Evolutionary conservation across 1,140 invertebrate species (phyloP).

Genomic region (Drosophila ambigua): DNA sequence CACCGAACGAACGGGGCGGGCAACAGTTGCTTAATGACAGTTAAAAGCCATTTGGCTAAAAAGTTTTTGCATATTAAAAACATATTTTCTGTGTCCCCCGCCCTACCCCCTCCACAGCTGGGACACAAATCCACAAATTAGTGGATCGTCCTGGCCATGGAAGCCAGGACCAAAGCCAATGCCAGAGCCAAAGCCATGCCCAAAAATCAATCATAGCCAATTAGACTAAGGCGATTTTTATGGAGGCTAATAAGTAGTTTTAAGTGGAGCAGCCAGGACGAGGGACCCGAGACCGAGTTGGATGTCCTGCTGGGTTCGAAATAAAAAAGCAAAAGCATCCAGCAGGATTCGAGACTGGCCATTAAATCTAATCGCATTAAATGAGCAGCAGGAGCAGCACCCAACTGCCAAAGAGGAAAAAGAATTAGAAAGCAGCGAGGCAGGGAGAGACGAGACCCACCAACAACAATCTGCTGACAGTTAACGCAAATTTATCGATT

Average conservation of each 20-base stretch:
- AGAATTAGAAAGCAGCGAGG: constrained; percentile 20
- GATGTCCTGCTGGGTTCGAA: constrained; percentile 54
- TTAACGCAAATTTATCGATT: constrained; percentile 82
- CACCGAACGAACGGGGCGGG: constrained; percentile 8
- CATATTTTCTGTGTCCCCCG: constrained; percentile 52
- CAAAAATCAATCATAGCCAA: constrained; percentile 73
- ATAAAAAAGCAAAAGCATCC: constrained; percentile 32
- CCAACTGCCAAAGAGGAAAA: constrained; percentile 28
- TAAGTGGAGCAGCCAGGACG: constrained; percentile 45
- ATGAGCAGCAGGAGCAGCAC: constrained; percentile 52
- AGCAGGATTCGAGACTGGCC: constrained; percentile 47
- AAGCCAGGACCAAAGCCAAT: background rate
- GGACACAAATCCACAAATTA: constrained; percentile 43
- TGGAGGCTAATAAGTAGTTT: constrained; percentile 69
- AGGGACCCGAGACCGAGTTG: background rate
- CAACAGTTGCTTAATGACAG: constrained; percentile 80
- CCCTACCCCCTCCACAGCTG: too few species aligned
- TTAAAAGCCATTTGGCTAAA: constrained; percentile 78
- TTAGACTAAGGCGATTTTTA: constrained; percentile 80
- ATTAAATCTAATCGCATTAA: constrained; percentile 82
- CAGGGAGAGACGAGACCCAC: constrained; percentile 2
- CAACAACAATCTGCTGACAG: constrained; percentile 66
- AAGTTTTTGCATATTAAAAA: constrained; percentile 80
- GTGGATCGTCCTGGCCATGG: constrained; percentile 22
- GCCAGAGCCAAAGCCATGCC: constrained; percentile 34